Evolutionary conservation across 2,113 vertebrate species (phyloP), one percentile per base, ranked within the genome.

Genomic region (Proteles cristata): DNA sequence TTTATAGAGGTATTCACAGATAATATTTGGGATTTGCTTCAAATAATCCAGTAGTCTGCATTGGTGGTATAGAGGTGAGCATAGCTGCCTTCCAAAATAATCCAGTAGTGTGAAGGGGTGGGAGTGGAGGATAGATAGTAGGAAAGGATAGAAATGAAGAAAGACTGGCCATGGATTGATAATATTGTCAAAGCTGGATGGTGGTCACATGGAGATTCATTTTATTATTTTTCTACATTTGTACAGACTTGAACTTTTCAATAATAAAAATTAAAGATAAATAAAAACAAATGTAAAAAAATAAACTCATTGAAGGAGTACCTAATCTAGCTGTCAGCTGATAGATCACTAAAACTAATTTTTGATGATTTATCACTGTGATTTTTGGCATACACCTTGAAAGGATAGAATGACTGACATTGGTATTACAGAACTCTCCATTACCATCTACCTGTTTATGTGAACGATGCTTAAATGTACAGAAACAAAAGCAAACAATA

Each of bases 41-140:
- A 96, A 93, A 71, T 68, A 69, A 50, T 53, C 79, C 79, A 61
- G 4, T 11, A 17, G 28, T 61, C 39, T 39, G 98, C 98, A 98
- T 98, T 99, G 99, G 98, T 99, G 98, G 98, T 99, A 99, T 99
- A 98, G 98, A 98, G 98, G 99, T 99, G 96, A 99, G 98, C 98
- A 99, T 99, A 99, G 98, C 99, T 99, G 99, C 98, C 98, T 99
- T 99, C 98, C 97, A 98, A 98, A 39, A 39, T 39, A 39, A 39
- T 39, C 79, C 79, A 61, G 4, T 11, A 17, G 28, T 61, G 65
- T 43, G 39, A 84, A 21, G 26, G 43, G 39, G 10, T 48, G 14
- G n/a, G 74, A 39, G 4, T 45, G 23, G 68, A 71, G 79, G 39
- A 21, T 48, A 66, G 45, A 53, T 25, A 11, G 80, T 15, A 9